A percentile compares a stretch with the other conserved stretches of the same genome.
These are phyloP conservation scores for Cinclus cinclus DNA, from an alignment of 2,113 vertebrate species.

Conservation along the genomic window DNA sequence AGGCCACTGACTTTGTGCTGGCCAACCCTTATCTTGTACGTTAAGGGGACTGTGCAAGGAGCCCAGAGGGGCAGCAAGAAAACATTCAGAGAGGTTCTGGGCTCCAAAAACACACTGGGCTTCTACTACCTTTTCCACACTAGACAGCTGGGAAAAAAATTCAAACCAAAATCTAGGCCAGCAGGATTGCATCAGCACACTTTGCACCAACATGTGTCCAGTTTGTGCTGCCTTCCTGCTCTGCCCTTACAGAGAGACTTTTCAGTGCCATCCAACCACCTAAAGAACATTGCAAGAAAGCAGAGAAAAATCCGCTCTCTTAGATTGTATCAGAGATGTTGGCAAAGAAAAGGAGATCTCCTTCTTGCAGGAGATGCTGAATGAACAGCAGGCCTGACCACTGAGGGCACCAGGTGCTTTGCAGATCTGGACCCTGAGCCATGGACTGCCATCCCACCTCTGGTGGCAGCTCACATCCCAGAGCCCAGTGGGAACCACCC, in stretches of 20 bases:
- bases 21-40: neutral
- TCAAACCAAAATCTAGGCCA: neutral
- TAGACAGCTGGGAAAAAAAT: fast-evolving
- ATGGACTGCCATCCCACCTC: fast-evolving
- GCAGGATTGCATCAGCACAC: neutral
- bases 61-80: neutral
- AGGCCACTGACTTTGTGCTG: neutral
- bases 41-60: neutral
- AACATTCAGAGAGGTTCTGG: neutral
- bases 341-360: neutral
- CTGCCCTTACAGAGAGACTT: neutral
- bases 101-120: neutral
- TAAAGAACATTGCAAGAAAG: neutral
- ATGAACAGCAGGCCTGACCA: neutral
- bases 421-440: neutral
- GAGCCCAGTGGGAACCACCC: neutral
- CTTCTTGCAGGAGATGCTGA: neutral
- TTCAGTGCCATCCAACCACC: neutral
- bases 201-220: neutral
- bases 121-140: neutral
- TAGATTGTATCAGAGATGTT: neutral
- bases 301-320: neutral
- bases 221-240: neutral
- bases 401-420: neutral
- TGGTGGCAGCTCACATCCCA: neutral